Evolutionary conservation across 2,888 invertebrate species (phyloP).

Genomic region (Leptarthrus brevirostris): DNA sequence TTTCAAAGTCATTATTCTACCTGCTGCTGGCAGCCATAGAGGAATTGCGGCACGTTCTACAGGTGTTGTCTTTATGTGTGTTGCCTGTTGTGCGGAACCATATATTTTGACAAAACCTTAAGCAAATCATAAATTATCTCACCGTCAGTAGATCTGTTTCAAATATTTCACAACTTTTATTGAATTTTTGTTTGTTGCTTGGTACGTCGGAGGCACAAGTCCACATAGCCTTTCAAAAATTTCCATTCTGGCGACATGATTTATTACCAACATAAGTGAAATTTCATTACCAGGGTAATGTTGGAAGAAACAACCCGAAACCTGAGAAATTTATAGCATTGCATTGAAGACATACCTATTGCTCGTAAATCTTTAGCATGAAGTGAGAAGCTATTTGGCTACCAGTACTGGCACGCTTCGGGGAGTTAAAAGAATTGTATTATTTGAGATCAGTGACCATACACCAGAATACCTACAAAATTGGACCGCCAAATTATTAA

Average conservation of each 20-base stretch:
- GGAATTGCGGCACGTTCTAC: not conserved
- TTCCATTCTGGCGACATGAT: constrained; percentile 27
- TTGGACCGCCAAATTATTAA: constrained; percentile 2
- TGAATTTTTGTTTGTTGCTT: not conserved
- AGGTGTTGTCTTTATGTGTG: too few species aligned
- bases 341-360: constrained; percentile 12
- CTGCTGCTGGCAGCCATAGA: not conserved
- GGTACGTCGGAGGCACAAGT: not conserved
- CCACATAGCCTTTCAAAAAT: constrained; percentile 10
- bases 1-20: too few species aligned
- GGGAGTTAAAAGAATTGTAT: constrained; percentile 24
- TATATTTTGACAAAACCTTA: not conserved
- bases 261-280: constrained; percentile 32
- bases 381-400: not conserved
- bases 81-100: not conserved
- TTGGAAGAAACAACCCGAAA: constrained; percentile 11
- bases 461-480: too few species aligned
- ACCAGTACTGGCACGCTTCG: not conserved
- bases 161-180: not conserved
- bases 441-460: not conserved
- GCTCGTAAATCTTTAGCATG: constrained; percentile 4
- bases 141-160: not conserved
- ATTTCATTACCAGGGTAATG: constrained; percentile 31
- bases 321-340: constrained; percentile 32
- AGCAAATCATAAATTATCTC: not conserved